Percentiles rank a stretch among this genome's conserved stretches.
Conservation (phyloP, 2,888 invertebrate species). For the Chrysina gloriosa region DNA sequence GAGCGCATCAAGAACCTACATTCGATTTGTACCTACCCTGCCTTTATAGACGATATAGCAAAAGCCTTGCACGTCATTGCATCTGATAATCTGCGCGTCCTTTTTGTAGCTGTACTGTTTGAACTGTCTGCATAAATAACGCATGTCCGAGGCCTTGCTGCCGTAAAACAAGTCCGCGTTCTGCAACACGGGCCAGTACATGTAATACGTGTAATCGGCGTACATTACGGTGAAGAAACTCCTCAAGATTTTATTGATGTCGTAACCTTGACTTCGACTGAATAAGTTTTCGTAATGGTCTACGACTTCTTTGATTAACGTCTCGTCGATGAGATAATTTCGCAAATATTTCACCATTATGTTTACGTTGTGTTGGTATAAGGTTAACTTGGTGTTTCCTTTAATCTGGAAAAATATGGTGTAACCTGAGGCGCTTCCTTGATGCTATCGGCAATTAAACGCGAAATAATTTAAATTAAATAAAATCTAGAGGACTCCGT, state of each 20-base stretch:
- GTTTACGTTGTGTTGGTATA: conserved; percentile 46
- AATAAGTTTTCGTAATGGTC: conserved; percentile 50
- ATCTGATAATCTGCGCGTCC: conserved; percentile 50
- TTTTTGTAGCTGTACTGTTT: conserved; percentile 46
- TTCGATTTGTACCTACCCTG: not conserved
- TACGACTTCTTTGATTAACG: conserved; percentile 44
- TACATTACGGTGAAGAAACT: conserved; percentile 23
- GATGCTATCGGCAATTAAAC: too few species aligned
- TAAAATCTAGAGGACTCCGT: too few species aligned
- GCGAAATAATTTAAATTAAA: too few species aligned
- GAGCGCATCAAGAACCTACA: too few species aligned
- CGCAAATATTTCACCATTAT: conserved; percentile 48
- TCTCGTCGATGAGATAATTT: conserved; percentile 46
- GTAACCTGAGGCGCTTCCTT: too few species aligned
- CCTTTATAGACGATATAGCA: conserved; percentile 50
- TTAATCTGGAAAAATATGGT: conserved; percentile 49
- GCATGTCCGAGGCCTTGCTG: conserved; percentile 12
- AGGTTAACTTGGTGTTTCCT: conserved; percentile 46
- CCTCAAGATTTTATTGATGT: conserved; percentile 11
- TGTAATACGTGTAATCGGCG: conserved; percentile 16
- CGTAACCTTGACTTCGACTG: conserved; percentile 46
- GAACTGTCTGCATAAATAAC: conserved; percentile 11
- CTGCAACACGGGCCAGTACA: conserved; percentile 26
- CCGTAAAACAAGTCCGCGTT: conserved; percentile 32
- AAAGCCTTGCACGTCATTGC: conserved; percentile 51